phyloP scores from a whole-genome alignment of 1,140 invertebrate species.

The Diorhabda carinulata region DNA sequence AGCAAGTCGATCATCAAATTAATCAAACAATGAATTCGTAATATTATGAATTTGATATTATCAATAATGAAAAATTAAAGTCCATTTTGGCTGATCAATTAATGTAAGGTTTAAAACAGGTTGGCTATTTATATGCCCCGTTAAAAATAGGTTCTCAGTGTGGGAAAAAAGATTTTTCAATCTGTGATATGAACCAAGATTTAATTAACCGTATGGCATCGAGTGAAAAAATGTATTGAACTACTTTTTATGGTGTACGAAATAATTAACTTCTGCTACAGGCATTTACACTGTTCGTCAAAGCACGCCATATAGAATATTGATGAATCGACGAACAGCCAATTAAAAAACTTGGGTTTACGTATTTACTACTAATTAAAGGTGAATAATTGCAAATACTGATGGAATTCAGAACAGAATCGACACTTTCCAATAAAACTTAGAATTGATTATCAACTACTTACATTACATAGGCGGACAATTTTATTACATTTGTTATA shows the following conservation, averaged over 20 bases:
- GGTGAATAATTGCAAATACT: slow-evolving; percentile 2
- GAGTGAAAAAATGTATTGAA: slow-evolving; percentile 7
- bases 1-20: neutral
- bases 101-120: neutral
- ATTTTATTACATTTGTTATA: too few species aligned
- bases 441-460: neutral
- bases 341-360: slow-evolving; percentile 10
- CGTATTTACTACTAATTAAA: slow-evolving; percentile 10
- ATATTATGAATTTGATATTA: neutral
- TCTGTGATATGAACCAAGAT: slow-evolving; percentile 7
- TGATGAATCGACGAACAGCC: slow-evolving; percentile 4
- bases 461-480: neutral
- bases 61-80: neutral
- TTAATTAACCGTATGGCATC: slow-evolving; percentile 10
- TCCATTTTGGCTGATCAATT: neutral
- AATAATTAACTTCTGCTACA: slow-evolving; percentile 13
- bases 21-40: neutral
- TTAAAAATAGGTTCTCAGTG: slow-evolving; percentile 9
- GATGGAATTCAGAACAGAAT: slow-evolving; percentile 3
- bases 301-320: slow-evolving; percentile 7
- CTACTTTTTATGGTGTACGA: slow-evolving; percentile 13
- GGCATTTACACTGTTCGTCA: slow-evolving; percentile 9
- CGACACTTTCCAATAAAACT: slow-evolving; percentile 4
- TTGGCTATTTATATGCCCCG: neutral
- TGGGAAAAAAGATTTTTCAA: slow-evolving; percentile 13